Base-by-base conservation (phyloP, 2,888 invertebrate species). In the Cacoxenus indagator region DNA sequence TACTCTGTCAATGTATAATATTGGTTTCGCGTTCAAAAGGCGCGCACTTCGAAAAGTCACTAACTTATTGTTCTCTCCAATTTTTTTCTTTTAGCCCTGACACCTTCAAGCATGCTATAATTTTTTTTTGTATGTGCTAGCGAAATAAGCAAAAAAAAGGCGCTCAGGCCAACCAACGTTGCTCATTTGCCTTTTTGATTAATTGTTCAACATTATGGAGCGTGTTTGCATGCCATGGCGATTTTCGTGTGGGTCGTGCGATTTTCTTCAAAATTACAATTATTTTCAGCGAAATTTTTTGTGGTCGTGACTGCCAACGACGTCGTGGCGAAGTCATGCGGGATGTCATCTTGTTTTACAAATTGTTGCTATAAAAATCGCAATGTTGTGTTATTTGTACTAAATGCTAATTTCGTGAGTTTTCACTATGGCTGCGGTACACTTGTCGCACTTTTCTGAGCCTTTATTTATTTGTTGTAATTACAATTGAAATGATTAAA, bases 391-490 rank as follows among this genome's bases (percentile, higher is more conserved):
- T 75, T 78, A 77, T 79, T 82, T 78, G 73, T 76, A 77, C 75
- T 72, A 80, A 83, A 84, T 79, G 78, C 77, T 84, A 84, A 84
- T 82, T 84, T 78, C 76, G 78, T 80, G 76, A 80, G 80, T 77
- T 78, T 78, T 69, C 76, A 73, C 76, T 77, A 69, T 70, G 66
- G 64, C 72, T 70, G 48, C n/a, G n/a, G 70, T 69, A 67, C 64
- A 67, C 62, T 68, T 46, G n/a, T n/a, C n/a, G n/a, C 51, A 43
- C 65, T 17, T 64, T 48, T 26, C 2, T 26, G n/a, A n/a, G 2
- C n/a, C 14, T 55, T n/a, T 27, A 26, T 26, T 65, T 65, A 55
- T 55, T n/a, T 65, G 29, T 70, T 62, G 3, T 3, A 26, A 43
- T 6, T 61, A n/a, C n/a, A n/a, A n/a, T n/a, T n/a, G n/a, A n/a